Percentiles rank a stretch among this genome's conserved stretches.
Evolutionary conservation across 2,888 invertebrate genomes (phyloP).

Genomic region (Ellobium chinense): DNA sequence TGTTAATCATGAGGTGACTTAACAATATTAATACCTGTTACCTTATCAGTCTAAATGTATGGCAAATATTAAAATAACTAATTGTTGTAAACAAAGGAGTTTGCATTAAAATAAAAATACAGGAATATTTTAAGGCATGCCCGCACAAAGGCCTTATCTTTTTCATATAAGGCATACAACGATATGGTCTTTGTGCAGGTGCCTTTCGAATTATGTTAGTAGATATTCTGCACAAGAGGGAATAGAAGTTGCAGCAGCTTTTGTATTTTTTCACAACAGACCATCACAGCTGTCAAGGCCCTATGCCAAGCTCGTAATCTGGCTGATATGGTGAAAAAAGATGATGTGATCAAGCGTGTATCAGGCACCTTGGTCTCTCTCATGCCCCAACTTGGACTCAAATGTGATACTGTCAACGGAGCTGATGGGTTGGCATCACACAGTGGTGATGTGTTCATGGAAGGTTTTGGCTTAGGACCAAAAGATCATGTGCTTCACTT

Average conservation of each 20-base stretch:
- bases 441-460: neutral
- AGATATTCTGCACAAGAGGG: too few species aligned
- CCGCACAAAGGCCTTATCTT: too few species aligned
- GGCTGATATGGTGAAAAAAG: neutral
- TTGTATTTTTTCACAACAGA: neutral
- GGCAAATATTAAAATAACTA: too few species aligned
- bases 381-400: constrained; percentile 7
- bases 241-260: too few species aligned
- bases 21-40: too few species aligned
- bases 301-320: constrained; percentile 24
- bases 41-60: too few species aligned
- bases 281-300: neutral
- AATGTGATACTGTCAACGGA: neutral
- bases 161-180: too few species aligned
- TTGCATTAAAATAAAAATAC: too few species aligned
- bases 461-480: neutral
- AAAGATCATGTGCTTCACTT: neutral
- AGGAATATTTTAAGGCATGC: too few species aligned
- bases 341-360: neutral
- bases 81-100: too few species aligned
- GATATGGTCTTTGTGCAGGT: too few species aligned
- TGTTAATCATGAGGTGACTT: constrained; percentile 13
- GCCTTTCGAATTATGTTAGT: too few species aligned
- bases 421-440: neutral
- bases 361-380: neutral